Evolutionary conservation across 1,140 invertebrate genomes (phyloP).

Genomic region (Psix sp.): DNA sequence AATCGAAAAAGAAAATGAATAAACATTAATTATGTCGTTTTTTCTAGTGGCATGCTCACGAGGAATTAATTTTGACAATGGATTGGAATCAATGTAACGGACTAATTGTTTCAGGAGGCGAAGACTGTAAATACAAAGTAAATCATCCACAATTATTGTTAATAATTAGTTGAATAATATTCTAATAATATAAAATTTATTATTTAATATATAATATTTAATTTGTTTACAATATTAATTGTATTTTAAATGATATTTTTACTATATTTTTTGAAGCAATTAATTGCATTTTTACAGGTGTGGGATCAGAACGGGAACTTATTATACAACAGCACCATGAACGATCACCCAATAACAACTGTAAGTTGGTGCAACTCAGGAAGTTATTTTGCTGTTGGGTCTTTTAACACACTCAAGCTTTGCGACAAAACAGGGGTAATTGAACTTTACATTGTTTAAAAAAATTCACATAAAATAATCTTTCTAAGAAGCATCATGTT

Average conservation of each 20-base stretch:
- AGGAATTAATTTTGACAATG: conserved; percentile 91
- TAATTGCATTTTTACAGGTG: conserved; percentile 74
- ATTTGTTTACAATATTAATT: no score
- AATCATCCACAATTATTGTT: conserved; percentile 8
- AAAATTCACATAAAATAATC: conserved; percentile 23
- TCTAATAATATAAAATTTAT: no score
- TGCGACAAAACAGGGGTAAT: conserved; percentile 96
- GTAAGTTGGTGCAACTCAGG: conserved; percentile 94
- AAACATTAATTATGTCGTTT: neutral
- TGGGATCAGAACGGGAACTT: conserved; percentile 95
- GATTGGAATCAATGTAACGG: conserved; percentile 93
- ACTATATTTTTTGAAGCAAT: no score
- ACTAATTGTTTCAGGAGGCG: conserved; percentile 93
- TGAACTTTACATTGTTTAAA: no score
- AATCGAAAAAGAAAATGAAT: neutral
- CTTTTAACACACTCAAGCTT: conserved; percentile 93
- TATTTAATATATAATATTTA: no score
- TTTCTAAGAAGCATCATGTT: conserved; percentile 9
- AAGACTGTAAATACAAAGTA: conserved; percentile 96
- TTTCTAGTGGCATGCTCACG: conserved; percentile 96
- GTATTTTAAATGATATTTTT: no score
- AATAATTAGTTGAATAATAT: no score
- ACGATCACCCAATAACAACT: conserved; percentile 94
- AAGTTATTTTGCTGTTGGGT: conserved; percentile 93
- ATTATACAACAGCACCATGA: conserved; percentile 87